Evolutionary conservation across 2,113 vertebrate genomes (phyloP), one percentile per base, ranked within the genome.

Genomic region (Canis aureus): DNA sequence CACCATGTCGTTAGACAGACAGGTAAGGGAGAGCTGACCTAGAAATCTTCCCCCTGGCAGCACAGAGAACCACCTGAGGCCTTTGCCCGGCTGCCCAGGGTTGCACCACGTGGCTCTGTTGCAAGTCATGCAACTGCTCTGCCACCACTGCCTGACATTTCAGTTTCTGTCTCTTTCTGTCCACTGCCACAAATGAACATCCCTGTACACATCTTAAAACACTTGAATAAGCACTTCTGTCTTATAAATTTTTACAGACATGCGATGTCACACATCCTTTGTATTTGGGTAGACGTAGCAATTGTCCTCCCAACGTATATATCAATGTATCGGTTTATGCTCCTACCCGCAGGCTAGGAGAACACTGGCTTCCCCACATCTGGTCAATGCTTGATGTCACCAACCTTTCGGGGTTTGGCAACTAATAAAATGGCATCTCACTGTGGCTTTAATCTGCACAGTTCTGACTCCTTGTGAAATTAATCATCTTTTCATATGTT

Each of bases 31-130:
- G 2, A 43, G 11, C 22, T 35, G 6, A 43, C 53, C 16, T 2
- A 53, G 82, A 71, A 15, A 12, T 17, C 62, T 67, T 69, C 66
- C 35, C 13, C 13, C 1, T 3, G 22, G 27, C 15, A 23, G 8
- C 11, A 8, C 4, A 17, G 17, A 84, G 49, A 78, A 53, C 43
- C 60, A 2, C 73, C 22, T 32, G 17, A 0, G 13, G 5, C 20
- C n/a, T 84, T 17, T 32, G 32, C 6, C 16, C 8, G 3, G 69
- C 23, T 43, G 17, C 22, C 49, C 49, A 49, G 13, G 53, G 19
- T 51, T 0, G 32, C 25, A 5, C 2, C 8, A 12, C 11, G 2
- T 13, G 51, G 20, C 15, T 49, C 53, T 23, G 8, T 1, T 22
- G 10, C 85, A 57, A 74, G 20, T 15, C 38, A 11, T 19, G 9